phyloP scores from a whole-genome alignment of 2,888 invertebrate species.

The Athalia rosae region DNA sequence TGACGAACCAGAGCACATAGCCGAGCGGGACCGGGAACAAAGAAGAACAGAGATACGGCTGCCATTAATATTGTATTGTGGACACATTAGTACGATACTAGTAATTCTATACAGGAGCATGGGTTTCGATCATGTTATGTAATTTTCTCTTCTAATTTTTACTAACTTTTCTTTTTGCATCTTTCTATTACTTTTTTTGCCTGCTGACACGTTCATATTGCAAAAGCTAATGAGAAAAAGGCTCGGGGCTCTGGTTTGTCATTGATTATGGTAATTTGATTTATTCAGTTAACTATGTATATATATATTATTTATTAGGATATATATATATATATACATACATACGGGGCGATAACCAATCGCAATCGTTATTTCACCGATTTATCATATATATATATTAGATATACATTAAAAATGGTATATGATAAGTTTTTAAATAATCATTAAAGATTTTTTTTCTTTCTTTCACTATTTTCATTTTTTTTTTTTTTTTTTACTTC shows the following conservation, averaged over 20 bases:
- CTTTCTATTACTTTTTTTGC: conserved; percentile 24
- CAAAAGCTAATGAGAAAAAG: conserved; percentile 54
- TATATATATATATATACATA: not conserved
- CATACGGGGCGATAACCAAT: conserved; percentile 36
- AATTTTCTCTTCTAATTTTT: not conserved
- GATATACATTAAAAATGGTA: conserved; percentile 35
- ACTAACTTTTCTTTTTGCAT: conserved; percentile 12
- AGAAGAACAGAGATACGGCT: conserved; percentile 74
- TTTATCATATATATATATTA: conserved; percentile 36
- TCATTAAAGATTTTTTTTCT: not conserved
- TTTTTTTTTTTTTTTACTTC: not conserved
- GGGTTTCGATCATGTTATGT: conserved; percentile 49
- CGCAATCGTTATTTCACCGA: conserved; percentile 39
- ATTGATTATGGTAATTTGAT: conserved; percentile 68
- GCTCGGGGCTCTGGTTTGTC: conserved; percentile 74
- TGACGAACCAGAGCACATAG: conserved; percentile 74
- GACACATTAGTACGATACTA: conserved; percentile 73
- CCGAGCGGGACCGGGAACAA: conserved; percentile 74
- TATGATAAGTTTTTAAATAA: not conserved
- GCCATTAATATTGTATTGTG: conserved; percentile 72
- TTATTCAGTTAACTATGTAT: not conserved
- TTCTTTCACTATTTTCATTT: not conserved
- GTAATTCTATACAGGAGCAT: conserved; percentile 66
- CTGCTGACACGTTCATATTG: conserved; percentile 8
- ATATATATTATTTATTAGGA: conserved; percentile 10